phyloP scores from a whole-genome alignment of 2,888 invertebrate species.

The Eubasilissa splendida region DNA sequence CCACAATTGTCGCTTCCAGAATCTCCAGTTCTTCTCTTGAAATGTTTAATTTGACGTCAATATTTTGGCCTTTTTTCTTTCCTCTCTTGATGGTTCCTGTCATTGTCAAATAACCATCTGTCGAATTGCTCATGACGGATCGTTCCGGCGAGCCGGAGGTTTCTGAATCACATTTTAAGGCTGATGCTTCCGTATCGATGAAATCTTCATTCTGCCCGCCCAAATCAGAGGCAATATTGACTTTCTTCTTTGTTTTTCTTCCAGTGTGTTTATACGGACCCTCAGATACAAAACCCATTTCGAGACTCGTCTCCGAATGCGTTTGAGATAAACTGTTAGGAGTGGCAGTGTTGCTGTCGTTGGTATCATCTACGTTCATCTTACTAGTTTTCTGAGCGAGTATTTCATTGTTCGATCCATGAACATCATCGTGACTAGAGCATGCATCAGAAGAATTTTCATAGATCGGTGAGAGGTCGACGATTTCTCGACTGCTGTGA shows the following conservation, averaged over 20 bases:
- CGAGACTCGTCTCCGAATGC: conserved; percentile 71
- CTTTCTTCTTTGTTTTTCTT: conserved; percentile 73
- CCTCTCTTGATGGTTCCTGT: conserved; percentile 83
- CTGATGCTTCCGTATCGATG: conserved; percentile 60
- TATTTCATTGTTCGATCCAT: conserved; percentile 66
- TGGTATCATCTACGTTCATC: conserved; percentile 48
- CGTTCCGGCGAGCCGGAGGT: conserved; percentile 72
- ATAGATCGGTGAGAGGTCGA: conserved; percentile 71
- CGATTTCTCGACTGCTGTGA: conserved; percentile 68
- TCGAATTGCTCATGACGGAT: conserved; percentile 71
- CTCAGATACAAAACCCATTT: conserved; percentile 69
- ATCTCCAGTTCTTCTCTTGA: conserved; percentile 81
- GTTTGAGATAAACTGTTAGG: conserved; percentile 70
- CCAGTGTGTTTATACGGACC: conserved; percentile 68
- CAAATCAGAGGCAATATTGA: conserved; percentile 75
- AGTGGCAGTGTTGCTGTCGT: conserved; percentile 62
- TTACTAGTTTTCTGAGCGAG: conserved; percentile 43
- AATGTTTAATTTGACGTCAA: conserved; percentile 81
- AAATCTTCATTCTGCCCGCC: conserved; percentile 65
- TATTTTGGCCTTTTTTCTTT: conserved; percentile 80
- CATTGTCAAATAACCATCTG: conserved; percentile 78
- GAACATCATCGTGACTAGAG: conserved; percentile 69
- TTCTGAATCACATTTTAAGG: conserved; percentile 65
- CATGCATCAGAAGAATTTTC: conserved; percentile 72
- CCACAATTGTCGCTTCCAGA: conserved; percentile 77